phyloP scores from a whole-genome alignment of 2,113 vertebrate species.

The Coregonus clupeaformis region DNA sequence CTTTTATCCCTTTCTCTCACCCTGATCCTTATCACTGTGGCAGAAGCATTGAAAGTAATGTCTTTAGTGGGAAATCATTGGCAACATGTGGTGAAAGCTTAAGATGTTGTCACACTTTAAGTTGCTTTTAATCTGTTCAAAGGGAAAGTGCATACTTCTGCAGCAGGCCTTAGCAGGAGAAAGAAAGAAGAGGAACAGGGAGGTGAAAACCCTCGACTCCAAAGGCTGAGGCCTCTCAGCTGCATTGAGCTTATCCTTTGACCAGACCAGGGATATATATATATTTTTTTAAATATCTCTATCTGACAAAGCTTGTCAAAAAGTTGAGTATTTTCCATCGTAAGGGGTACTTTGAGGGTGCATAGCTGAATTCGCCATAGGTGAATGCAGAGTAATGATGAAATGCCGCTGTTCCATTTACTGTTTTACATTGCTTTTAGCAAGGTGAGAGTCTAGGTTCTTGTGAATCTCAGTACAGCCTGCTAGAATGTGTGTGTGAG shows the following conservation, averaged over 20 bases:
- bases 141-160: conserved; percentile 75
- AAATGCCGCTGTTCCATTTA: too few relatives aligned
- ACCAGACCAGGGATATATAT: too few relatives aligned
- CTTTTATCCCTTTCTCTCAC: conserved; percentile 75
- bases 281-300: conserved; percentile 1
- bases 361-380: too few relatives aligned
- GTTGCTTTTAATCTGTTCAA: conserved; percentile 84
- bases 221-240: neutral
- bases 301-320: conserved; percentile 9
- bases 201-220: conserved; percentile 5
- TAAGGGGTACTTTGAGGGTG: neutral
- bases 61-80: conserved; percentile 81
- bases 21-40: conserved; percentile 77
- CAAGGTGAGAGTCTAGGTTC: too few relatives aligned
- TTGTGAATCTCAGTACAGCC: too few relatives aligned
- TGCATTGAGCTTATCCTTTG: neutral
- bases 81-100: conserved; percentile 83
- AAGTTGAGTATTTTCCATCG: neutral
- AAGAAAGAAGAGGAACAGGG: conserved; percentile 39
- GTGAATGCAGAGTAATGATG: too few relatives aligned
- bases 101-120: conserved; percentile 91
- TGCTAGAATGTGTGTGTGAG: neutral
- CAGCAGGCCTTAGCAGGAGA: conserved; percentile 54
- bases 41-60: conserved; percentile 79
- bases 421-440: too few relatives aligned